phyloP scores from a whole-genome alignment of 2,113 vertebrate species.

The Poeciliopsis turrubarensis region DNA sequence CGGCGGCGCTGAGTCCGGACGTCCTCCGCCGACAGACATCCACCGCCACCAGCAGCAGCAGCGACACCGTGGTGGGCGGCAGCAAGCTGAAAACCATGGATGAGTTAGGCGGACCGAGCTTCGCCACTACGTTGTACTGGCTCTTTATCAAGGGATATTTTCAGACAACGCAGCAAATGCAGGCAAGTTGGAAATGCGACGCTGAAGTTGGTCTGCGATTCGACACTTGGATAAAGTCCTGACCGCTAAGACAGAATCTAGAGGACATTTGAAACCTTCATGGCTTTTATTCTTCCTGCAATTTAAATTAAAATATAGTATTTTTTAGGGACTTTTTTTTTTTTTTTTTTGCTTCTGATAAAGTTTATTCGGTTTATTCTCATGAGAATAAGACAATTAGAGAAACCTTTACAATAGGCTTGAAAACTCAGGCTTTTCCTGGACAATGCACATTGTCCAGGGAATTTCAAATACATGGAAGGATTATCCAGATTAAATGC shows the following conservation, averaged over 20 bases:
- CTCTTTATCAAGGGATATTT: constrained; percentile 79
- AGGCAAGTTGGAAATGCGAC: constrained; percentile 56
- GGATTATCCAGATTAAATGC: no score
- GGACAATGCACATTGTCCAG: no score
- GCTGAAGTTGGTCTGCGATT: not conserved
- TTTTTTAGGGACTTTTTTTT: no score
- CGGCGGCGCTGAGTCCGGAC: not conserved
- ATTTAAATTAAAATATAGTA: no score
- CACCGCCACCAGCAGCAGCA: not conserved
- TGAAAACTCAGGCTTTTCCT: no score
- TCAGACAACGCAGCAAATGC: constrained; percentile 73
- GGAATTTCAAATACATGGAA: no score
- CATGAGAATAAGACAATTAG: no score
- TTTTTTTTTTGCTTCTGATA: not conserved
- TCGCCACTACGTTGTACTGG: constrained; percentile 73
- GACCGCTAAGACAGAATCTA: no score
- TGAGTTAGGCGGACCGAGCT: constrained; percentile 71
- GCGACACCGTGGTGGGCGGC: constrained; percentile 1
- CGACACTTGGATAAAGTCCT: no score
- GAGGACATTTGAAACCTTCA: no score
- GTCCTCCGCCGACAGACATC: not conserved
- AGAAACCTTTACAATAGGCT: no score
- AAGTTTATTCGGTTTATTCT: not conserved
- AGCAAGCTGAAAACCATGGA: constrained; percentile 68
- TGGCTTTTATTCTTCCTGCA: no score